Base-by-base conservation (phyloP, 2,888 invertebrate species). In the Lasioglossum villosulum region DNA sequence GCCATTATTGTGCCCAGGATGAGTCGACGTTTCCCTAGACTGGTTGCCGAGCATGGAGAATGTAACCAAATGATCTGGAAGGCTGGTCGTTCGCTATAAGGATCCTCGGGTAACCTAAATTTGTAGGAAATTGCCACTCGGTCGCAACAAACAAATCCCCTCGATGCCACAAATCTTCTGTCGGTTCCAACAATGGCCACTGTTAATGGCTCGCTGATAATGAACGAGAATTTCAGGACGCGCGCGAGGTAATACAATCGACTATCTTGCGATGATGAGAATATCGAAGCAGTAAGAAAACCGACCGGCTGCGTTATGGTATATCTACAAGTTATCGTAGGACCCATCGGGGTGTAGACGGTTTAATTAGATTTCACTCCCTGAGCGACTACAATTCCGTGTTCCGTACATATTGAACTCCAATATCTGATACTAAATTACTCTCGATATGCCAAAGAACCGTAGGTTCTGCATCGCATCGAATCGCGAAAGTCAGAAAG, bases 361-460 rank as follows among this genome's bases (percentile, higher is more conserved):
- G 82, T 83, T 86, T 88, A 88, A 89, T 87, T 88, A 90, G 86
- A 89, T 86, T 87, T 86, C 72, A 78, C 66, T 56, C 82, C 75
- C 70, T 77, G 71, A 63, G 75, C 78, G 76, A 84, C 72, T 79
- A 83, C 79, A 86, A 86, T 72, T 71, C 48, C 78, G 37, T 59
- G 37, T 63, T 78, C 59, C 74, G 74, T 86, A 75, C 63, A 63
- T 78, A 83, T 82, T 73, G 75, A 71, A 66, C 73, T 63, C 75
- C 77, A 78, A 73, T 59, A 68, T n/a, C 72, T 52, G 52, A 79
- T 56, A 77, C 71, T 39, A 78, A 77, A 86, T 86, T 81, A 75
- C 48, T 63, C 42, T 66, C 63, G n/a, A 63, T 74, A 37, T 59
- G 37, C 68, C 74, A n/a, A 48, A 74, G 75, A 30, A 75, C 27